Evolutionary conservation across 1,140 invertebrate genomes (phyloP).

Genomic region (Schmidtea mediterranea): DNA sequence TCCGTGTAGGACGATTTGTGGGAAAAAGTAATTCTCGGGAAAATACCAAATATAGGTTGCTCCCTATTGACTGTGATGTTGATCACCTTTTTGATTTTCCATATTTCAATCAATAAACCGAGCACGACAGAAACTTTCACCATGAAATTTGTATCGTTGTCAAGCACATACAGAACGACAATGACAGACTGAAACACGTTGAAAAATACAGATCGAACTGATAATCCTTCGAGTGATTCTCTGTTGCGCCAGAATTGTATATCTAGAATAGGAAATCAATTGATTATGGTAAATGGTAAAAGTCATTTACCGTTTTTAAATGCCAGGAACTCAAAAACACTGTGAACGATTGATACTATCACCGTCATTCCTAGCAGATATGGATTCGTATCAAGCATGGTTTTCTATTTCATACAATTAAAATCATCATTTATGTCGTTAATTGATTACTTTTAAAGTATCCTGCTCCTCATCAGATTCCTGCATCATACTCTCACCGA

Average conservation of each 20-base stretch:
- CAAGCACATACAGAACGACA: constrained; percentile 75
- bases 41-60: constrained; percentile 41
- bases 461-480: constrained; percentile 69
- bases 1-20: constrained; percentile 89
- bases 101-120: constrained; percentile 81
- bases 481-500: constrained; percentile 30
- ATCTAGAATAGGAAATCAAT: constrained; percentile 39
- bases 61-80: constrained; percentile 40
- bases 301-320: constrained; percentile 66
- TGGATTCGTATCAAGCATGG: constrained; percentile 80
- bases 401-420: constrained; percentile 34
- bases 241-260: constrained; percentile 98
- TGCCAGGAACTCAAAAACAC: constrained; percentile 83
- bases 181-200: constrained; percentile 85
- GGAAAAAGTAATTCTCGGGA: constrained; percentile 49
- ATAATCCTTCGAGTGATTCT: constrained; percentile 79
- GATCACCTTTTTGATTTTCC: constrained; percentile 82
- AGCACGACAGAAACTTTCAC: constrained; percentile 54
- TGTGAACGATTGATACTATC: constrained; percentile 71
- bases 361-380: constrained; percentile 70
- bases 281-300: constrained; percentile 7
- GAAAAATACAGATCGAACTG: constrained; percentile 91
- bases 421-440: background rate
- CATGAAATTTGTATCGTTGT: constrained; percentile 91
- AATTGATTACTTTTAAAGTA: constrained; percentile 42